Evolutionary conservation across 2,797 vertebrate species (phyloP).

Genomic region (Pseudopleuronectes americanus): DNA sequence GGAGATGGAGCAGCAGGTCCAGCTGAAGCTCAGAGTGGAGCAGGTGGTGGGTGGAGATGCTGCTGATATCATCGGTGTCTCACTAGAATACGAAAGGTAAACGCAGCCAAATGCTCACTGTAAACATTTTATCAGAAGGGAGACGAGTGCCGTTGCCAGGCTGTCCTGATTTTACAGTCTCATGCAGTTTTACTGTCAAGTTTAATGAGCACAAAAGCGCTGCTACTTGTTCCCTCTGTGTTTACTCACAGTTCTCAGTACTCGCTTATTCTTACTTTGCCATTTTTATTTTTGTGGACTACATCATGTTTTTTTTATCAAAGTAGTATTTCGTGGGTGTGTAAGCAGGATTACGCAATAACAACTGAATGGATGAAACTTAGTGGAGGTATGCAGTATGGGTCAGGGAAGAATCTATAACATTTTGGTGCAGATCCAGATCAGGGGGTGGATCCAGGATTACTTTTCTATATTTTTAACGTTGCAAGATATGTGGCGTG

Average conservation of each 20-base stretch:
- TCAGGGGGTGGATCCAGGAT: too few relatives aligned
- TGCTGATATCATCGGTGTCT: constrained; percentile 35
- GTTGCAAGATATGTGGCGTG: too few relatives aligned
- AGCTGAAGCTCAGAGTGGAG: constrained; percentile 43
- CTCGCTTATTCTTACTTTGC: too few relatives aligned
- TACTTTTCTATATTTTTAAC: too few relatives aligned
- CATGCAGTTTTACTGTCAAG: constrained; percentile 13
- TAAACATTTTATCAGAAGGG: constrained; percentile 36
- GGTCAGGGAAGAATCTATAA: too few relatives aligned
- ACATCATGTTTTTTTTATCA: background rate
- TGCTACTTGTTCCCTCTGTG: background rate
- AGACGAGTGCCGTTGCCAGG: constrained; percentile 10
- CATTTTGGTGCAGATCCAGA: too few relatives aligned
- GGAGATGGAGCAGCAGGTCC: constrained; percentile 44
- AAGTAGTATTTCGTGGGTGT: constrained; percentile 15
- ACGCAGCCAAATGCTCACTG: constrained; percentile 56
- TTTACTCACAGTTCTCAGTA: background rate
- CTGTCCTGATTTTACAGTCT: constrained; percentile 38
- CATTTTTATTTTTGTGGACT: background rate
- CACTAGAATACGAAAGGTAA: constrained; percentile 51
- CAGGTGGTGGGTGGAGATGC: constrained; percentile 59
- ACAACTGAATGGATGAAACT: too few relatives aligned
- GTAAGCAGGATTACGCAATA: too few relatives aligned
- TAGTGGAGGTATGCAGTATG: too few relatives aligned
- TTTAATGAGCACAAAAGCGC: constrained; percentile 31